phyloP scores from a whole-genome alignment of 2,888 invertebrate genomes.

The Abrostola tripartita region DNA sequence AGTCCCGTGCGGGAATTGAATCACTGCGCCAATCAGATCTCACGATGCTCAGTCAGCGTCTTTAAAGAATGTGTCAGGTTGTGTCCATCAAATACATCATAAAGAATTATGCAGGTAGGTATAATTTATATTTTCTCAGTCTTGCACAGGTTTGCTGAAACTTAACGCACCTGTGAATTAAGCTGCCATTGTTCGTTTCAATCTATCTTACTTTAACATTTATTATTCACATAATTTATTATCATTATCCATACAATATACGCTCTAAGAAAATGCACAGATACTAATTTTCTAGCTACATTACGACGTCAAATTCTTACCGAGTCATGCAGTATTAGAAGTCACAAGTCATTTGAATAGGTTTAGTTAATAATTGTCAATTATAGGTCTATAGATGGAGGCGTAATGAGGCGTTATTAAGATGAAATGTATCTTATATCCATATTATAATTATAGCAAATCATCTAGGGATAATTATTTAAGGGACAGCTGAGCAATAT shows the following conservation, averaged over 20 bases:
- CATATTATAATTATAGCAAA: slow-evolving; percentile 38
- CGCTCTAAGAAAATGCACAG: slow-evolving; percentile 3
- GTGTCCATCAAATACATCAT: too few relatives aligned
- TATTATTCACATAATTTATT: slow-evolving; percentile 2
- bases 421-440: slow-evolving; percentile 34
- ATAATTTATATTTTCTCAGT: too few relatives aligned
- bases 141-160: too few relatives aligned
- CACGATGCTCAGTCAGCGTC: too few relatives aligned
- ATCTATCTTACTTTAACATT: background rate
- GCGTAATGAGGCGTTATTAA: slow-evolving; percentile 46
- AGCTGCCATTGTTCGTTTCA: background rate
- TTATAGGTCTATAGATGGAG: slow-evolving; percentile 34
- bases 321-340: slow-evolving; percentile 39
- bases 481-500: slow-evolving; percentile 21
- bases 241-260: background rate
- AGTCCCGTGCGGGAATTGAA: too few relatives aligned
- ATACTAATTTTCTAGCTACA: slow-evolving; percentile 19
- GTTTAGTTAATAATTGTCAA: slow-evolving; percentile 48
- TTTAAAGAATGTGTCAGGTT: too few relatives aligned
- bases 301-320: slow-evolving; percentile 30
- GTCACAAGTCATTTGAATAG: slow-evolving; percentile 45
- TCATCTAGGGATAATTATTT: slow-evolving; percentile 30
- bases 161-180: background rate
- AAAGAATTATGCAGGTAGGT: too few relatives aligned
- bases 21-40: too few relatives aligned